Base-by-base conservation (phyloP, 2,797 vertebrate genomes). In the Antrozous pallidus region DNA sequence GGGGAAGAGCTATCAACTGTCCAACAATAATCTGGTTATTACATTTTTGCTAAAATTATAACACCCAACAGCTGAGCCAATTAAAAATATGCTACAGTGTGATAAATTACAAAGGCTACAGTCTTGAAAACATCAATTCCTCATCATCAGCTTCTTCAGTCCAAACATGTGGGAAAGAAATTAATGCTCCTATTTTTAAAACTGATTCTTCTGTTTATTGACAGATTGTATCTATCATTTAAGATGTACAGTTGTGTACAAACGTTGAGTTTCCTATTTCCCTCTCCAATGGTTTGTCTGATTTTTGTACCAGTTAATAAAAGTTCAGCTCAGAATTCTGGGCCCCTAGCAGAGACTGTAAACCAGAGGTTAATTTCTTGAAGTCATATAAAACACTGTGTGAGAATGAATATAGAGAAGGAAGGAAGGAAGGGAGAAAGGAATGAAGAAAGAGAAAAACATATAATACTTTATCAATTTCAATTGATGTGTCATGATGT, bases 231-330 rank as follows among this genome's bases (percentile, higher is more conserved):
- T 33, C 42, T 45, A 65, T 38, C 80, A 74, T 61, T 42, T 88
- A 82, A 63, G 49, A 54, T 28, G 9, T 28, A 47, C 31, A 10
- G 49, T 12, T 63, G 22, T 73, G 1, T 56, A 31, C 31, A 47
- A 31, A 75, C 28, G 54, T 22, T 75, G 51, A 86, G 13, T 47
- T 77, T 33, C 38, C 65, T 58, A 33, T 61, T 88, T 33, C n/a
- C 3, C 33, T 38, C 24, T 47, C 7, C 22, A 49, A 0, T 28
- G 74, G 4, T 22, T 38, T 58, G 5, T n/a, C 45, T 81, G 31
- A 87, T 73, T 78, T 93, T 70, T 77, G 40, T 51, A 36, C n/a
- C 73, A 74, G 33, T 77, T 88, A 69, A 58, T 69, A 83, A 95
- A 95, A 26, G 7, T 70, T 95, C 38, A 82, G 7, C 47, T 47